Conservation (phyloP, 2,113 vertebrate species). For the Opisthocomus hoazin region DNA sequence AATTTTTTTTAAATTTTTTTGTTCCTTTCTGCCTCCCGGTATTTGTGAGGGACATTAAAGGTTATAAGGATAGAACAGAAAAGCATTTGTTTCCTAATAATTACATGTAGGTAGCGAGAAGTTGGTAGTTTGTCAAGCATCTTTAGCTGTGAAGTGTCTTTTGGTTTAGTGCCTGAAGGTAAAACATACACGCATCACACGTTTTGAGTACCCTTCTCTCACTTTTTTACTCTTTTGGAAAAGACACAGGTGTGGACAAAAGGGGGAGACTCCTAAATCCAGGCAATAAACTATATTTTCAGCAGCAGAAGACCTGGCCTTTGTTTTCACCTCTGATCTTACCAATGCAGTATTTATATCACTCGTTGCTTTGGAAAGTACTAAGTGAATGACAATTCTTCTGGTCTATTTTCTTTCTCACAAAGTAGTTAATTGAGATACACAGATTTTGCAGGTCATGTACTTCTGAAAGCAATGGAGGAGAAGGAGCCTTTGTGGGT, state of each 20-base stretch:
- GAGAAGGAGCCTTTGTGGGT: background rate
- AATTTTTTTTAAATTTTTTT: background rate
- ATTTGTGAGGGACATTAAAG: background rate
- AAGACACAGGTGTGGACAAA: background rate
- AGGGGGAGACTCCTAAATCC: background rate
- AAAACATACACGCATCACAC: rapidly evolving
- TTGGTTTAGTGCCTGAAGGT: background rate
- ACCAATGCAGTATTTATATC: background rate
- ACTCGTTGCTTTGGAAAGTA: background rate
- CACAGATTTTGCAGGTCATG: background rate
- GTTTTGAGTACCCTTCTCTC: background rate
- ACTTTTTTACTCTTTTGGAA: background rate
- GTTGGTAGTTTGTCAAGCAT: background rate
- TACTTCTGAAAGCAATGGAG: background rate
- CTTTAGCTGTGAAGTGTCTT: background rate
- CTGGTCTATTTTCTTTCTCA: background rate
- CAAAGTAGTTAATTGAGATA: background rate
- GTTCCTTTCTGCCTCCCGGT: background rate
- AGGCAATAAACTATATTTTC: background rate
- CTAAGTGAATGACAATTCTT: background rate
- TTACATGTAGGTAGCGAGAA: background rate
- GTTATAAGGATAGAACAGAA: background rate
- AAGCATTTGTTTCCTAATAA: background rate
- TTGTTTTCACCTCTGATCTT: background rate
- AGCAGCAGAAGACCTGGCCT: background rate